These are phyloP conservation scores for Cryptoprocta ferox DNA, from an alignment of 2,797 vertebrate species.

Conservation along the genomic window DNA sequence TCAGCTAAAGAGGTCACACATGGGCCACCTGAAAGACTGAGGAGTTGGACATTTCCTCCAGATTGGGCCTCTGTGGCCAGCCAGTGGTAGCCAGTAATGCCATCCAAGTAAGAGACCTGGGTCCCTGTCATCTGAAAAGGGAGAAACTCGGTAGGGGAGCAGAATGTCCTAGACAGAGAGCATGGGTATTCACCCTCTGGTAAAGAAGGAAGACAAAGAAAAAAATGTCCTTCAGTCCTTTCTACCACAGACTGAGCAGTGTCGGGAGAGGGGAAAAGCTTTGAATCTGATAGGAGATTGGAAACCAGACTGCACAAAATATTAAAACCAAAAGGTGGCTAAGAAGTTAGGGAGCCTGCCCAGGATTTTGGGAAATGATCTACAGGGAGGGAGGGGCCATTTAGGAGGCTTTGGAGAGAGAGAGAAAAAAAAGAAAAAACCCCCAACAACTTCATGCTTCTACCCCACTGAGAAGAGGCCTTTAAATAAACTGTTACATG, in stretches of 20 bases:
- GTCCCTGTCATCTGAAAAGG: background rate
- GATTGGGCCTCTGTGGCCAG: background rate
- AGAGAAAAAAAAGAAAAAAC: background rate
- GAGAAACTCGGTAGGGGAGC: background rate
- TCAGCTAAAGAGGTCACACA: background rate
- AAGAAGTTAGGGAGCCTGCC: background rate
- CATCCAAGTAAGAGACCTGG: background rate
- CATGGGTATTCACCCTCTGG: background rate
- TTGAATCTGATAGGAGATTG: background rate
- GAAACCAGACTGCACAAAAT: background rate
- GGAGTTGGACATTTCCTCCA: background rate
- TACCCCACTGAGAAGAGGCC: background rate
- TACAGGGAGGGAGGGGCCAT: background rate
- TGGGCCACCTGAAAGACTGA: background rate
- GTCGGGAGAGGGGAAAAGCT: background rate
- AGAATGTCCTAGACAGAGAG: background rate
- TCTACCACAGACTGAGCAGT: background rate
- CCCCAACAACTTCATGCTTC: background rate
- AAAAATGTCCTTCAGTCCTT: background rate
- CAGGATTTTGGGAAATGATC: background rate
- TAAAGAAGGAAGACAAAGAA: background rate
- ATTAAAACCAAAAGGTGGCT: background rate
- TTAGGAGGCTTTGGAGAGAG: background rate
- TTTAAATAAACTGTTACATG: background rate
- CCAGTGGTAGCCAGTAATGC: background rate